Percentiles rank a stretch among this genome's conserved stretches.
Evolutionary conservation across 2,888 invertebrate species (phyloP).

Genomic region (Cremastinae sp.): DNA sequence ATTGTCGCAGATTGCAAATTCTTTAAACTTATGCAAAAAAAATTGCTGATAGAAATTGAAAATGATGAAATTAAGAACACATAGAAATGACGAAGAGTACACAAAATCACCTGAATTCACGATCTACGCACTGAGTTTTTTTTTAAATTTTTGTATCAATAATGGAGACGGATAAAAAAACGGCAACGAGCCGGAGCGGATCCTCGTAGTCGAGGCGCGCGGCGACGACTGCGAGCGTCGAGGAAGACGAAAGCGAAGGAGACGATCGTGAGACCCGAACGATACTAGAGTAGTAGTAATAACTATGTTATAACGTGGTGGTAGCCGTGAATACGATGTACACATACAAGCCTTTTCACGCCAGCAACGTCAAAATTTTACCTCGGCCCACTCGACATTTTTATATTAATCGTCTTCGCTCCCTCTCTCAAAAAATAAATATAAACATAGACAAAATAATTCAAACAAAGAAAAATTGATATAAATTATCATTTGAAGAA

Average conservation of each 20-base stretch:
- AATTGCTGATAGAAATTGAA: background rate
- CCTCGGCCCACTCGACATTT: background rate
- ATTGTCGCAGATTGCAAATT: no score
- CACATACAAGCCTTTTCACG: slow-evolving; percentile 6
- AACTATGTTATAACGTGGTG: slow-evolving; percentile 30
- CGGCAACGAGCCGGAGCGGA: slow-evolving; percentile 62
- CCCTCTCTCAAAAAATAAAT: background rate
- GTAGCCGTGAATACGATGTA: slow-evolving; percentile 6
- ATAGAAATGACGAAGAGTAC: background rate
- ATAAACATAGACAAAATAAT: no score
- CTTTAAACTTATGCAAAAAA: no score
- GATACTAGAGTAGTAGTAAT: slow-evolving; percentile 49
- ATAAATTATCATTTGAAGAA: no score
- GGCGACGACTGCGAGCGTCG: slow-evolving; percentile 69
- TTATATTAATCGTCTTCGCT: background rate
- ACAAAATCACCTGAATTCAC: slow-evolving; percentile 2
- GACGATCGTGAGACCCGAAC: slow-evolving; percentile 50
- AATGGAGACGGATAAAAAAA: slow-evolving; percentile 61
- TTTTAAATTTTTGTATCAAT: slow-evolving; percentile 5
- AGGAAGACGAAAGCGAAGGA: slow-evolving; percentile 50
- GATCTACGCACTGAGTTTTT: slow-evolving; percentile 14
- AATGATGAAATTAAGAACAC: background rate
- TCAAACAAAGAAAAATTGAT: no score
- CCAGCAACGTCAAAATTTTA: slow-evolving; percentile 4
- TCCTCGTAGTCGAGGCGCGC: slow-evolving; percentile 69